Conservation (phyloP, 2,113 vertebrate species). For the Oncorhynchus keta region DNA sequence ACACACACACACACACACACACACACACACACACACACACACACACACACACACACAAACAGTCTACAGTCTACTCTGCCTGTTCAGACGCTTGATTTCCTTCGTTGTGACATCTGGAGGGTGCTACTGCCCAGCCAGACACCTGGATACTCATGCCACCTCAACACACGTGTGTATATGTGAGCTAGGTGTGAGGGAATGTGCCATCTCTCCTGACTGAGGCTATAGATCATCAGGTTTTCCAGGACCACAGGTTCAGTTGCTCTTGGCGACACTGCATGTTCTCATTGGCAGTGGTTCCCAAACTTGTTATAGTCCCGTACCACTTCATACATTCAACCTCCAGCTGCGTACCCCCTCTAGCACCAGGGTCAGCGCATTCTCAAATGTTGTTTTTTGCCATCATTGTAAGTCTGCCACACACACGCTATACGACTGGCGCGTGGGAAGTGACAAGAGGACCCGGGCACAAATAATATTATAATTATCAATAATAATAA, state of each 20-base stretch:
- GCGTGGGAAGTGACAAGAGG: no score
- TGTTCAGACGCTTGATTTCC: constrained; percentile 67
- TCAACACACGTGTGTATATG: constrained; percentile 27
- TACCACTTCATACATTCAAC: no score
- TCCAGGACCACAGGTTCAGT: constrained; percentile 61
- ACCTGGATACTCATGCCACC: constrained; percentile 76
- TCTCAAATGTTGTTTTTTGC: no score
- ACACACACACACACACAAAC: constrained; percentile 18
- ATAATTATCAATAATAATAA: no score
- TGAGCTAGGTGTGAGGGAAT: constrained; percentile 50
- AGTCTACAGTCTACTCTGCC: constrained; percentile 57
- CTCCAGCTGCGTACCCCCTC: no score
- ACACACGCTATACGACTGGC: no score
- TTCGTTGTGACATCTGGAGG: constrained; percentile 73
- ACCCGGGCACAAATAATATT: no score
- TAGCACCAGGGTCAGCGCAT: no score
- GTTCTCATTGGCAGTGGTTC: constrained; percentile 50
- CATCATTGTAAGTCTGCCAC: no score
- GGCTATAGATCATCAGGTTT: constrained; percentile 61
- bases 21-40: background rate
- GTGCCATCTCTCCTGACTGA: constrained; percentile 58
- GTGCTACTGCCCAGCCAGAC: constrained; percentile 68
- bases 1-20: constrained; percentile 19
- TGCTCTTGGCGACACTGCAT: constrained; percentile 52
- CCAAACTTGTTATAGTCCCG: no score